Evolutionary conservation across 1,140 invertebrate genomes (phyloP).

Genomic region (Diplogasteroides magnus): DNA sequence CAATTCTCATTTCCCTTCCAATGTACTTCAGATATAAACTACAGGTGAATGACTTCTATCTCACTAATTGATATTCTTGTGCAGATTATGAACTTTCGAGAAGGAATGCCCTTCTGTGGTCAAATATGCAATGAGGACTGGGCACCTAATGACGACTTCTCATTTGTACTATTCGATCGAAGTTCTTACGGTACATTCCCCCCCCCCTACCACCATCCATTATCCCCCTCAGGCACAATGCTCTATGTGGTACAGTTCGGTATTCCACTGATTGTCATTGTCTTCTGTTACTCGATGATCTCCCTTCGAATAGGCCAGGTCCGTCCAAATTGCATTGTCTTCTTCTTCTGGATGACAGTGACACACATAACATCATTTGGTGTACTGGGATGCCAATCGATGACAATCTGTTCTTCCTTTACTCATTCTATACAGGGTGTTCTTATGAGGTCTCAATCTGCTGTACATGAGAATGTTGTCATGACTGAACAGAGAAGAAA

Average conservation of each 20-base stretch:
- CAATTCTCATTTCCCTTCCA: conserved; percentile 21
- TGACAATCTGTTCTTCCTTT: background rate
- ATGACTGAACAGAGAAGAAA: conserved; percentile 25
- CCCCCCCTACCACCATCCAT: background rate
- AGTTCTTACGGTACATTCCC: conserved; percentile 26
- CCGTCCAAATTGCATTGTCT: conserved; percentile 16
- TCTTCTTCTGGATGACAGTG: background rate
- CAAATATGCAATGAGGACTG: conserved; percentile 34
- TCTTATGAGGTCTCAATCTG: conserved; percentile 20
- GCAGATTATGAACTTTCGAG: background rate
- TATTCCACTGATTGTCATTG: conserved; percentile 86
- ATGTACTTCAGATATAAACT: conserved; percentile 33
- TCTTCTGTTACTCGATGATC: conserved; percentile 84
- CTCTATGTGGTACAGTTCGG: conserved; percentile 69
- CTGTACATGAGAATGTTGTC: conserved; percentile 10
- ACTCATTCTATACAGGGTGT: conserved; percentile 18
- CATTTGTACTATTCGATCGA: conserved; percentile 6
- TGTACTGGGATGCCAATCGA: conserved; percentile 1
- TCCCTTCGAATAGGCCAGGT: conserved; percentile 72
- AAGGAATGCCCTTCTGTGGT: conserved; percentile 26
- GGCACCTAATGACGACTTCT: conserved; percentile 14
- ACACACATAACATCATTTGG: background rate
- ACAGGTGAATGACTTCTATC: too few relatives aligned
- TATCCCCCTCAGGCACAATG: conserved; percentile 27
- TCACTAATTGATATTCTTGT: background rate